Conservation (phyloP, 1,140 invertebrate species). For the Zelostemma sp. region DNA sequence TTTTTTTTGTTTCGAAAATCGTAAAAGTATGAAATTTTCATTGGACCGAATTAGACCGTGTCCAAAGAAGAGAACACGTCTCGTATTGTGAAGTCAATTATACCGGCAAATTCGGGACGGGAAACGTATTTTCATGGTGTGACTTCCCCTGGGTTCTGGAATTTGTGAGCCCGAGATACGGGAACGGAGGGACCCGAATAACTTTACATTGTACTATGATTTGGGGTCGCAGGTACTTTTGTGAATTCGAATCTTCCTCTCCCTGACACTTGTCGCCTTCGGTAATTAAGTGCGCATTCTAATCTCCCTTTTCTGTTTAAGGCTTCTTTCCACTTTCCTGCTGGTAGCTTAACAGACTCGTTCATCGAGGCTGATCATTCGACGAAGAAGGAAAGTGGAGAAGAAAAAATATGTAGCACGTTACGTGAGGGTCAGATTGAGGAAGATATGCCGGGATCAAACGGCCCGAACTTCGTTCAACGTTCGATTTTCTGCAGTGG, state of each 20-base stretch:
- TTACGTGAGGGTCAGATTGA: constrained; percentile 34
- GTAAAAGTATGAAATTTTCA: no score
- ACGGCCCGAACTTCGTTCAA: constrained; percentile 34
- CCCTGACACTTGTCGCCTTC: constrained; percentile 50
- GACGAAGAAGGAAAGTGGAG: not conserved
- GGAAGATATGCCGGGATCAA: constrained; percentile 51
- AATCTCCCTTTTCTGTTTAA: constrained; percentile 21
- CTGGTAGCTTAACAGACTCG: no score
- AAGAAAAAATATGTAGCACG: constrained; percentile 13
- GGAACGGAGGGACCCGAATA: constrained; percentile 39
- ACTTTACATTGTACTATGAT: constrained; percentile 47
- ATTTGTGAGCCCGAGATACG: constrained; percentile 14
- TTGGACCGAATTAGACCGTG: no score
- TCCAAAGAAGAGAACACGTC: no score
- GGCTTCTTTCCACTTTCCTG: not conserved
- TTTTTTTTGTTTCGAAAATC: no score
- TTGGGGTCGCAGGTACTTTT: constrained; percentile 31
- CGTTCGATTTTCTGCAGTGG: constrained; percentile 13
- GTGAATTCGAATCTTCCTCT: not conserved
- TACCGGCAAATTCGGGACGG: no score
- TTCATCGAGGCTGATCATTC: not conserved
- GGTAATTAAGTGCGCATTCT: constrained; percentile 52
- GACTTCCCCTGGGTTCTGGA: no score
- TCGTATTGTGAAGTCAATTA: no score
- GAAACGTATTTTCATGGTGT: no score